Evolutionary conservation across 2,888 invertebrate species (phyloP).

Genomic region (Zonitis immaculata): DNA sequence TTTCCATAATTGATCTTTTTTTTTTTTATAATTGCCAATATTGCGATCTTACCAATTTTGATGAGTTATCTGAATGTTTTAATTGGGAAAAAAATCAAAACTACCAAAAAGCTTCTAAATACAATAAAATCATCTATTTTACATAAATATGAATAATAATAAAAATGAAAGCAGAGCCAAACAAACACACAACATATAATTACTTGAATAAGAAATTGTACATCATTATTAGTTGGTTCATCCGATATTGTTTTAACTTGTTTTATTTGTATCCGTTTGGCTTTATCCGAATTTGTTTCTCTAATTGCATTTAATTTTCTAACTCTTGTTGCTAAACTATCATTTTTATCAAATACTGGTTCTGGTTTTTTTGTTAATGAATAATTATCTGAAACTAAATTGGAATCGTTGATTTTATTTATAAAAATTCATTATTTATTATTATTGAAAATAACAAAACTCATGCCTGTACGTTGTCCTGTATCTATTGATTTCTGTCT

Average conservation of each 20-base stretch:
- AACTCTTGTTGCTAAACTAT: slow-evolving; percentile 65
- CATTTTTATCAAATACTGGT: slow-evolving; percentile 60
- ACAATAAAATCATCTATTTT: slow-evolving; percentile 3
- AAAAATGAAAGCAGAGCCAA: slow-evolving; percentile 20
- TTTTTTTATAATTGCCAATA: no score
- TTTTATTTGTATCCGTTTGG: slow-evolving; percentile 43
- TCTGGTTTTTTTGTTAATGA: slow-evolving; percentile 26
- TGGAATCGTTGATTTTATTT: not conserved
- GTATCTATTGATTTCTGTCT: slow-evolving; percentile 60
- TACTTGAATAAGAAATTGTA: slow-evolving; percentile 60
- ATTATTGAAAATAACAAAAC: not conserved
- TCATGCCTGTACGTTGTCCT: slow-evolving; percentile 46
- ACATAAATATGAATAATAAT: not conserved
- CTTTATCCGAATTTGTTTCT: slow-evolving; percentile 27
- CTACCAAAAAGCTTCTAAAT: slow-evolving; percentile 13
- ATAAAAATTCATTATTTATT: not conserved
- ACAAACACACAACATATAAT: slow-evolving; percentile 37
- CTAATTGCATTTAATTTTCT: slow-evolving; percentile 60
- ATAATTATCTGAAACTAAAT: slow-evolving; percentile 41
- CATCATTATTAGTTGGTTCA: slow-evolving; percentile 53
- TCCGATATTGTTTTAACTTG: slow-evolving; percentile 45
- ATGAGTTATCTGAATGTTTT: not conserved
- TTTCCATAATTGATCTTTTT: not conserved
- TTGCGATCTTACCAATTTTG: not conserved
- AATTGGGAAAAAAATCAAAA: not conserved